Percentiles rank a stretch among this genome's conserved stretches.
phyloP scores from a whole-genome alignment of 1,140 invertebrate genomes.

The Mycetomoellerius zeteki region DNA sequence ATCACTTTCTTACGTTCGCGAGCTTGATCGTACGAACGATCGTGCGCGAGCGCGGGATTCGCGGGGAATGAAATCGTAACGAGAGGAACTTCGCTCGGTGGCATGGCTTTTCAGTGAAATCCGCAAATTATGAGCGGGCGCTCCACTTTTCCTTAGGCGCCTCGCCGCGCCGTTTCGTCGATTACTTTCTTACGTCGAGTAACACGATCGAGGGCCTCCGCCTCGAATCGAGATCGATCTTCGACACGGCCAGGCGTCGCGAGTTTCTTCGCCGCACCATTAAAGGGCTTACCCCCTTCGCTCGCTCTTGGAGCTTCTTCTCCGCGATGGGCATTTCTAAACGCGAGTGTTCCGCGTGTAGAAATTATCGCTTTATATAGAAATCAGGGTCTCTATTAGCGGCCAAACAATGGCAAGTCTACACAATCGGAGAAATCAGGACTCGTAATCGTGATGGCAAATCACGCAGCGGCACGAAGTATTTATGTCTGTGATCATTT shows the following conservation, averaged over 20 bases:
- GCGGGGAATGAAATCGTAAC: conserved; percentile 38
- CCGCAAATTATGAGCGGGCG: conserved; percentile 56
- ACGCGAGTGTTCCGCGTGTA: background rate
- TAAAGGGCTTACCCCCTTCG: conserved; percentile 24
- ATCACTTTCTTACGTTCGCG: conserved; percentile 57
- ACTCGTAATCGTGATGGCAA: background rate
- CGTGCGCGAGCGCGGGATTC: conserved; percentile 14
- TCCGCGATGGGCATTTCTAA: background rate
- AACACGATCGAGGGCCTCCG: conserved; percentile 20
- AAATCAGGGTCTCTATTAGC: background rate
- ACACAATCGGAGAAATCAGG: background rate
- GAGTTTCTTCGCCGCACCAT: conserved; percentile 44
- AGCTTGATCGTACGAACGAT: conserved; percentile 5
- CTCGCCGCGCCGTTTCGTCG: conserved; percentile 39
- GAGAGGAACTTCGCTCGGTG: background rate
- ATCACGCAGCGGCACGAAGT: background rate
- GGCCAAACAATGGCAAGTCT: background rate
- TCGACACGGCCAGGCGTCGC: background rate
- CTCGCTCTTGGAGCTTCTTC: background rate
- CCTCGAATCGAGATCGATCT: conserved; percentile 16
- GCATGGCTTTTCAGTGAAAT: conserved; percentile 66
- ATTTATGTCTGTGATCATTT: background rate
- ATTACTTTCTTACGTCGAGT: conserved; percentile 51
- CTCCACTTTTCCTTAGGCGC: conserved; percentile 64
- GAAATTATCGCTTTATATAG: background rate